Base-by-base conservation (phyloP, 2,113 vertebrate species). In the Sterrhoptilus dennistouni region DNA sequence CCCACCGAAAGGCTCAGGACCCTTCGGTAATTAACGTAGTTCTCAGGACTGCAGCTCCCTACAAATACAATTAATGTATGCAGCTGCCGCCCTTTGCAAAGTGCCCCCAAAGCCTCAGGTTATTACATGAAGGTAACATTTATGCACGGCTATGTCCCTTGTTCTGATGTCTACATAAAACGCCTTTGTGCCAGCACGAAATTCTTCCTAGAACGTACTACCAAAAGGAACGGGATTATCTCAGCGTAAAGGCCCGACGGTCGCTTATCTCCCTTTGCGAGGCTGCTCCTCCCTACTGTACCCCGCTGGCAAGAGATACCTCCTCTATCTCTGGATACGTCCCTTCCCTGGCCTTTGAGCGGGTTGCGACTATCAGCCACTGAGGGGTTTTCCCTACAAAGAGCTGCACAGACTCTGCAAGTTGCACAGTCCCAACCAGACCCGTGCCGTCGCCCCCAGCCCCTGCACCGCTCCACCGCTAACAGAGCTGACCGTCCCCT, bases 401-500 rank as follows among this genome's bases (percentile, higher is more conserved):
- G 8, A 11, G 75, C 40, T 5, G 31, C 70, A 3, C 6, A 13
- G 27, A 31, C 36, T 33, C 6, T 1, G 3, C 35, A 21, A 23
- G 21, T 4, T 6, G 7, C 6, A 2, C 8, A 17, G 50, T 4
- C 10, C 16, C 1, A 59, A 25, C 22, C 13, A 22, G 61, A 10
- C 11, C 15, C 9, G 15, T 36, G 5, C 19, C n/a, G 15, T 5
- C 29, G 1, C 2, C 7, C 22, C 19, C 12, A 2, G 9, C 18
- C 8, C 6, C 38, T 3, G 13, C 8, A 3, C 28, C 7, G 8
- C 8, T 44, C 15, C 38, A 24, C 53, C 14, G 12, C 36, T 8
- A 0, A 8, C 3, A 8, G 14, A 35, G 17, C 49, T 0, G 38
- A 8, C 13, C 4, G 14, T 2, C 6, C 5, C 45, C 11, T 0